phyloP scores from a whole-genome alignment of 2,113 vertebrate genomes.

The Cisticola juncidis region DNA sequence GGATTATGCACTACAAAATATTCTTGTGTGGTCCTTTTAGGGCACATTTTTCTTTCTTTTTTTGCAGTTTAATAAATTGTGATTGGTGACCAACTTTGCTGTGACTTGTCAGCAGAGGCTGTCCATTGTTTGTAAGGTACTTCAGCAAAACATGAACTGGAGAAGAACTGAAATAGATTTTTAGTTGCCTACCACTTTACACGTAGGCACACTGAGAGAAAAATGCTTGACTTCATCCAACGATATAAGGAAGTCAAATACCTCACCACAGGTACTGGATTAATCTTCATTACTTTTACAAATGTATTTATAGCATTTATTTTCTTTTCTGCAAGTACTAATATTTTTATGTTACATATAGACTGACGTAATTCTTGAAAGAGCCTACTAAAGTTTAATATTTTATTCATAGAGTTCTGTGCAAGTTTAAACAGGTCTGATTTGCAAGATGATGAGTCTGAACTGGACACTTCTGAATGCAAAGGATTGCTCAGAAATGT shows the following conservation, averaged over 20 bases:
- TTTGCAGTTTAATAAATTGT: not conserved
- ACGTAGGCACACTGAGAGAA: not conserved
- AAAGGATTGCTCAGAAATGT: not conserved
- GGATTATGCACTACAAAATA: not conserved
- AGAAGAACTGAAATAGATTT: not conserved
- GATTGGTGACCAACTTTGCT: not conserved
- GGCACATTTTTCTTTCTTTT: not conserved
- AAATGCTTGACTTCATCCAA: not conserved
- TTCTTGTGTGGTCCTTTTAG: not conserved
- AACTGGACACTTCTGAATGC: not conserved
- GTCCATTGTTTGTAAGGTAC: not conserved
- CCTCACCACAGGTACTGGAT: not conserved
- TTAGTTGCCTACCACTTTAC: not conserved
- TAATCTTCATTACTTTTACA: not conserved
- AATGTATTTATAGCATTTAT: not conserved
- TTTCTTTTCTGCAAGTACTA: not conserved
- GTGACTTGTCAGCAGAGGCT: not conserved
- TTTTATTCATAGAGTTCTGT: not conserved
- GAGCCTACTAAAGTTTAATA: not conserved
- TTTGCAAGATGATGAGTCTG: not conserved
- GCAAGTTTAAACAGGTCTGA: not conserved
- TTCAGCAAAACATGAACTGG: not conserved
- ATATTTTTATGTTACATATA: not conserved
- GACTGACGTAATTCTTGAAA: not conserved
- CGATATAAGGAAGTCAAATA: not conserved